These are phyloP conservation scores for Ichneumoninae sp. DNA, from an alignment of 2,888 invertebrate species.

Conservation along the genomic window DNA sequence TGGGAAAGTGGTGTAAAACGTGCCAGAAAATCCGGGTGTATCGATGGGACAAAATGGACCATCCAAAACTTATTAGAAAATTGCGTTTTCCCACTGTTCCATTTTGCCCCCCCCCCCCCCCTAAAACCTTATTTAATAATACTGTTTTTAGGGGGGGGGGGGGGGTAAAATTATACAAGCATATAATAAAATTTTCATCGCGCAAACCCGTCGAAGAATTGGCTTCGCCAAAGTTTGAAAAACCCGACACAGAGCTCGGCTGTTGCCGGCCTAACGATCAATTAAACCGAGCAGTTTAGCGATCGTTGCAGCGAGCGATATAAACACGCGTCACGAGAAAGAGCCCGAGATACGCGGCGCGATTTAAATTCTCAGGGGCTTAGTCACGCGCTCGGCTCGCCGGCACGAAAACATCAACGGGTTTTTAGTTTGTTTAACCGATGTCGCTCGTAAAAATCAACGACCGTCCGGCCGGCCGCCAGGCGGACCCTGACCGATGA, in stretches of 20 bases:
- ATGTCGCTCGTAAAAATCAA: slow-evolving; percentile 47
- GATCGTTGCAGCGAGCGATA: not conserved
- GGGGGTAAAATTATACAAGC: too few species aligned
- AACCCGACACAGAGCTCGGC: not conserved
- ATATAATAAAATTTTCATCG: too few species aligned
- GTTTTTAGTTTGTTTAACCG: slow-evolving; percentile 36
- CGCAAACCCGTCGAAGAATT: too few species aligned
- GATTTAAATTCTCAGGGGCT: not conserved
- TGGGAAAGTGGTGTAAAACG: too few species aligned
- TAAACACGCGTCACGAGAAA: not conserved
- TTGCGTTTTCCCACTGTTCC: too few species aligned
- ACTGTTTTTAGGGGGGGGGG: too few species aligned
- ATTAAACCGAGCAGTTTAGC: not conserved
- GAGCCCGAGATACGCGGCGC: not conserved
- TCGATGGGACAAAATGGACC: too few species aligned
- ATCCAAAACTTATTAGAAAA: too few species aligned
- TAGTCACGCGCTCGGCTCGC: not conserved
- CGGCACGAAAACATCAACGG: not conserved
- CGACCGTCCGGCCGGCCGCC: not conserved
- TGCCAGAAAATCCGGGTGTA: too few species aligned
- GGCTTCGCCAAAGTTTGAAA: too few species aligned
- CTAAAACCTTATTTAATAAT: too few species aligned
- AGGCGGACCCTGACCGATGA: slow-evolving; percentile 17
- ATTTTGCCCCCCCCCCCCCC: too few species aligned
- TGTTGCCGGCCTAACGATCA: not conserved